phyloP scores from a whole-genome alignment of 2,113 vertebrate genomes.

The Psittacula cyanocephala region DNA sequence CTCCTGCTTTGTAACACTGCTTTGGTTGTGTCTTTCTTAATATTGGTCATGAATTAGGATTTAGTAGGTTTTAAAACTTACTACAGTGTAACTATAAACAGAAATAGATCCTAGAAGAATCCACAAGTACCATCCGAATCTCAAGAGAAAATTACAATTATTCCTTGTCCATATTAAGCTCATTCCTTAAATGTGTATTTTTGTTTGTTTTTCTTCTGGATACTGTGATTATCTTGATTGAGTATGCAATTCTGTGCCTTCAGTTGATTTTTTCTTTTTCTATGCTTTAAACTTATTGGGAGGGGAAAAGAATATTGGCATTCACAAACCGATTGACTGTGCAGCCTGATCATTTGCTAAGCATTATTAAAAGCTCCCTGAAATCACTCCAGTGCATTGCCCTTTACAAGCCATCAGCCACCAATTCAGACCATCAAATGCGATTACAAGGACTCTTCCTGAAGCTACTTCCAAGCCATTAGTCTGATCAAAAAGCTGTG shows the following conservation, averaged over 20 bases:
- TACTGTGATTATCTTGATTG: background rate
- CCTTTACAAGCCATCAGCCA: conserved; percentile 65
- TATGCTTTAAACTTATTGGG: background rate
- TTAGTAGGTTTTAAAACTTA: background rate
- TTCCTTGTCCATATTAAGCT: background rate
- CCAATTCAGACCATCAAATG: conserved; percentile 60
- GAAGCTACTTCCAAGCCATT: conserved; percentile 55
- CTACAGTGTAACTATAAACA: background rate
- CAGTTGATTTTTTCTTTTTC: background rate
- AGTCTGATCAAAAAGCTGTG: conserved; percentile 56
- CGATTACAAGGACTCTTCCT: conserved; percentile 45
- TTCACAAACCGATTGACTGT: background rate
- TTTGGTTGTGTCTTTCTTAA: background rate
- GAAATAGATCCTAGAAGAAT: background rate
- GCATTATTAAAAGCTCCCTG: conserved; percentile 68
- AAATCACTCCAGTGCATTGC: conserved; percentile 25
- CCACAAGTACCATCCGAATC: background rate
- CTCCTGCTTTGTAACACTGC: background rate
- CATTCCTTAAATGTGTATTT: background rate
- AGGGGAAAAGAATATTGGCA: background rate
- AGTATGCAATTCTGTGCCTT: background rate
- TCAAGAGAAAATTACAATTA: background rate
- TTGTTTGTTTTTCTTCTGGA: background rate
- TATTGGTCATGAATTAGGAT: background rate
- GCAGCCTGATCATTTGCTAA: conserved; percentile 54